Evolutionary conservation across 2,113 vertebrate species (phyloP).

Genomic region (Oryzias woworae): DNA sequence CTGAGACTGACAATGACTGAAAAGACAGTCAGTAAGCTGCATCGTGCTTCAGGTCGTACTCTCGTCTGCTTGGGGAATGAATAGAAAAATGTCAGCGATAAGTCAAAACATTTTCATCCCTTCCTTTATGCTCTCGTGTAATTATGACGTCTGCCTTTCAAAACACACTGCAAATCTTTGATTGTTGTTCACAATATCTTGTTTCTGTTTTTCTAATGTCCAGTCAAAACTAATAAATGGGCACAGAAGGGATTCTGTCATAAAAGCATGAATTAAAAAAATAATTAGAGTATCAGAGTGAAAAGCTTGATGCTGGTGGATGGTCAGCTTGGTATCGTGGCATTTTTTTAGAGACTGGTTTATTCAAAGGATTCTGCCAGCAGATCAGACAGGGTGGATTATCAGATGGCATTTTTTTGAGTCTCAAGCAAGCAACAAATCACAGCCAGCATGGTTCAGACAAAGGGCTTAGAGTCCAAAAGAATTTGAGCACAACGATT

Average conservation of each 20-base stretch:
- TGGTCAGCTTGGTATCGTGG: constrained; percentile 46
- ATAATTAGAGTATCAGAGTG: constrained; percentile 7
- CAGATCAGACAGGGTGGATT: constrained; percentile 69
- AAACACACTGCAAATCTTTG: constrained; percentile 26
- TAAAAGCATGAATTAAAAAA: constrained; percentile 7
- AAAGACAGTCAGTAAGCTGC: constrained; percentile 38
- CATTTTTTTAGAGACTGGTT: constrained; percentile 15
- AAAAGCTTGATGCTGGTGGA: constrained; percentile 1
- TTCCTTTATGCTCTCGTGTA: constrained; percentile 6
- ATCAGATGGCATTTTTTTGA: constrained; percentile 61
- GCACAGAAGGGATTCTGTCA: not conserved
- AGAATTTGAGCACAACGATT: constrained; percentile 18
- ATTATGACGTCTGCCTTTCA: constrained; percentile 7
- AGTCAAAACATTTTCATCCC: constrained; percentile 23
- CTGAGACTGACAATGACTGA: constrained; percentile 33
- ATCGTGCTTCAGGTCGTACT: constrained; percentile 27
- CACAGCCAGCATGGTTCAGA: constrained; percentile 43
- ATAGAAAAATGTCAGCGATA: constrained; percentile 47
- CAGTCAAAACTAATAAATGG: constrained; percentile 20
- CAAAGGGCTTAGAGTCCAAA: constrained; percentile 34
- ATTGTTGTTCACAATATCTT: constrained; percentile 29
- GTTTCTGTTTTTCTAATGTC: constrained; percentile 28
- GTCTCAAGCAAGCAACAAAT: constrained; percentile 59
- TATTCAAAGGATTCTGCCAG: constrained; percentile 41
- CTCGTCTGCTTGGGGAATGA: constrained; percentile 43